Evolutionary conservation across 2,797 vertebrate species (phyloP), one percentile per base, ranked within the genome.

Genomic region (Buphagus erythrorhynchus): DNA sequence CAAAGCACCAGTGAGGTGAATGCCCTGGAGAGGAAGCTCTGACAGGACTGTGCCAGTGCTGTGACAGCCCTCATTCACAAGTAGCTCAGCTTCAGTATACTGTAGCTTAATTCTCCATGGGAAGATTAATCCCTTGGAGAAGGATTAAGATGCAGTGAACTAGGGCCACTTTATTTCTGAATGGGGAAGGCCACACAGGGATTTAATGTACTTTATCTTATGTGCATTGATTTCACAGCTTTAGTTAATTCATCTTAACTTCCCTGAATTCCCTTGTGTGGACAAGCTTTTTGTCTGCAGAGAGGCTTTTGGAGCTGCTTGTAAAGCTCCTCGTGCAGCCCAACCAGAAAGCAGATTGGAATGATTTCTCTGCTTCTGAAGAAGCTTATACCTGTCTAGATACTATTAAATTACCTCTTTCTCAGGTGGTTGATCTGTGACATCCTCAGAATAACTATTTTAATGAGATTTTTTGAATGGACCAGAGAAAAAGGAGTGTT

Each of bases 171-270:
- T 93, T 88, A 94, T 92, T 95, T 95, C 80, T 94, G 90, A 96
- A 97, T 94, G 90, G 63, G 59, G 75, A 95, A 86, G 93, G 90
- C 92, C 93, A 95, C 88, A 90, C 76, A 72, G 92, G 86, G 88
- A 91, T 95, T 96, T 92, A 90, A 93, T 88, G 66, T 81, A 77
- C 92, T 95, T 93, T 93, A 96, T 97, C 96, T 88, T 95, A 81
- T 9, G 63, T 90, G 88, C 88, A 92, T 96, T 96, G 94, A 97
- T 95, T 97, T 96, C 94, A 86, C 71, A 90, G 93, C 88, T 94
- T 86, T 67, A 88, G 88, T 94, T 96, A 94, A 96, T 95, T 96
- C 86, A 81, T 94, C 86, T 93, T 78, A 94, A 84, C 73, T 93
- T 92, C 77, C 43, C 71, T 36, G 40, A 88, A 93, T 94, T 95